Conservation (phyloP, 2,113 vertebrate genomes). For the Corythornis madagascariensis region DNA sequence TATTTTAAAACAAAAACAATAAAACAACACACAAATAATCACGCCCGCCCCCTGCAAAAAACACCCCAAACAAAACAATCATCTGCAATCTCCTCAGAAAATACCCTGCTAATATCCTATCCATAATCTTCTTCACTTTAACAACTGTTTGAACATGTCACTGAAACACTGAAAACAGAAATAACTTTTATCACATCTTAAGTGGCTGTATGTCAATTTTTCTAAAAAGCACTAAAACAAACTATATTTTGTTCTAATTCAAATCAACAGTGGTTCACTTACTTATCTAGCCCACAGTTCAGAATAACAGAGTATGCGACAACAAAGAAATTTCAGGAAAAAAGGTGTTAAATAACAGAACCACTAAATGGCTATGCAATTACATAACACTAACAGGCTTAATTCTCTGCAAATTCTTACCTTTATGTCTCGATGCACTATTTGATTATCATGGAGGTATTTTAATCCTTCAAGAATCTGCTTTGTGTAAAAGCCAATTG, state of each 20-base stretch:
- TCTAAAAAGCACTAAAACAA: not conserved
- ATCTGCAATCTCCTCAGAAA: not conserved
- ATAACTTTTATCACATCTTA: not conserved
- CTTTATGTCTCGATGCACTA: constrained; percentile 98
- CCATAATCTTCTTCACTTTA: not conserved
- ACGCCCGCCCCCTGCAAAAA: too few relatives aligned
- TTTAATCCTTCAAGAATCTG: constrained; percentile 98
- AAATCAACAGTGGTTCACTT: not conserved
- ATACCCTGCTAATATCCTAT: not conserved
- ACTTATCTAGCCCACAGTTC: not conserved
- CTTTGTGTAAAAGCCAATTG: constrained; percentile 97
- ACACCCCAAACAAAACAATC: not conserved
- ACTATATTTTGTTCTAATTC: not conserved
- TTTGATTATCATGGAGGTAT: constrained; percentile 98
- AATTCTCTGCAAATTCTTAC: constrained; percentile 67
- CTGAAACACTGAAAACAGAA: not conserved
- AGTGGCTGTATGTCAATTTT: not conserved
- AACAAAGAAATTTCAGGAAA: not conserved
- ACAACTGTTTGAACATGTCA: not conserved
- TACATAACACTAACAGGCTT: not conserved
- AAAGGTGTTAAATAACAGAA: not conserved
- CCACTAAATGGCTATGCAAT: not conserved
- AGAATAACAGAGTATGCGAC: not conserved
- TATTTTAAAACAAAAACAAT: not conserved
- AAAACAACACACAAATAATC: too few relatives aligned